Percentiles rank a stretch among this genome's conserved stretches.
Conservation (phyloP, 2,113 vertebrate genomes). For the Bambusicola thoracicus region DNA sequence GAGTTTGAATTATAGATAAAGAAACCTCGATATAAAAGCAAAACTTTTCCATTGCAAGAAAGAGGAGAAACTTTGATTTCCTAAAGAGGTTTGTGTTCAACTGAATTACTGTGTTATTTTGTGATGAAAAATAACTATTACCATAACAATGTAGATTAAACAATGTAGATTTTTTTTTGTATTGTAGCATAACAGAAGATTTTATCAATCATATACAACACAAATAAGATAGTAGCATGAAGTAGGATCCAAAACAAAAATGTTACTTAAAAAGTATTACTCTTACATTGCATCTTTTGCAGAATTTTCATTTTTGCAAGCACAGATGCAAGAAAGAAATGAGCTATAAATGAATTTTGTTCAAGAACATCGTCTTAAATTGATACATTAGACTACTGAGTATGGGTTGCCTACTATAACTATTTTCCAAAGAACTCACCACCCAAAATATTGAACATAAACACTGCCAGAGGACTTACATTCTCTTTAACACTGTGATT, state of each 20-base stretch:
- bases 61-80: neutral
- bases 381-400: neutral
- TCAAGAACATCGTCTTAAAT: neutral
- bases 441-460: neutral
- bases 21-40: neutral
- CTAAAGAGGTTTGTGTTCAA: neutral
- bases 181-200: neutral
- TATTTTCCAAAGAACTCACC: neutral
- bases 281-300: neutral
- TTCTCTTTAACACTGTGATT: neutral
- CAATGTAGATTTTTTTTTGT: neutral
- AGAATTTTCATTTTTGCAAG: neutral
- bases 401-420: neutral
- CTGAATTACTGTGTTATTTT: neutral
- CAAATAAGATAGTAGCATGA: neutral
- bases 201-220: neutral
- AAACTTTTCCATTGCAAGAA: neutral
- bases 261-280: neutral
- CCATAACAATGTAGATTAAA: neutral
- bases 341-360: neutral
- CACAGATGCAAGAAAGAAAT: neutral
- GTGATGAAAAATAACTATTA: neutral
- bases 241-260: rapidly evolving
- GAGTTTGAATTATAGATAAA: neutral
- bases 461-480: neutral